These are phyloP conservation scores for Uloborus diversus DNA, from an alignment of 1,140 invertebrate species.

Conservation along the genomic window DNA sequence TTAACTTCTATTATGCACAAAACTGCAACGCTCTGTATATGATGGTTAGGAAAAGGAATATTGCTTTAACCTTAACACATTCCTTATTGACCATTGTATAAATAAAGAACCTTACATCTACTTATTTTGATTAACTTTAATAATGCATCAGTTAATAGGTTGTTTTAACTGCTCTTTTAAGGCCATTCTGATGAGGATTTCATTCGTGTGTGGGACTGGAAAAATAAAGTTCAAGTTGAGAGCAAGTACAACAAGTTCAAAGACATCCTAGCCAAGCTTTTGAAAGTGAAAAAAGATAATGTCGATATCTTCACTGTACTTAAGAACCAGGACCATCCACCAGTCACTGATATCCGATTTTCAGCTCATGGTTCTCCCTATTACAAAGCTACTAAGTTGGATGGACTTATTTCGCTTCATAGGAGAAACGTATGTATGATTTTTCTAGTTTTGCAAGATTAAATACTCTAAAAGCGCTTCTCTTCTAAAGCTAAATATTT, in stretches of 20 bases:
- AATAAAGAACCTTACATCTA: too few relatives aligned
- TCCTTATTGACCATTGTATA: too few relatives aligned
- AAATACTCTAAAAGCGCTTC: too few relatives aligned
- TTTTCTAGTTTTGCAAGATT: neutral
- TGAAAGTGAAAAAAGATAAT: constrained; percentile 85
- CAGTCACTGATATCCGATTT: constrained; percentile 91
- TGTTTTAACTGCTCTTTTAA: constrained; percentile 47
- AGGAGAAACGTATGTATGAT: constrained; percentile 77
- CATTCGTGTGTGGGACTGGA: constrained; percentile 90
- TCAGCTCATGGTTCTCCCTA: constrained; percentile 95
- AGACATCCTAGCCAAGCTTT: constrained; percentile 81
- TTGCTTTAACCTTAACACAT: too few relatives aligned
- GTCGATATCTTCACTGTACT: constrained; percentile 97
- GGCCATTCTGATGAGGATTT: constrained; percentile 96
- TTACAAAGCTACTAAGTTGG: constrained; percentile 91
- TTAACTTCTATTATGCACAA: too few relatives aligned
- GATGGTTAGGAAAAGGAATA: too few relatives aligned
- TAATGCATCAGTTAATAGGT: too few relatives aligned
- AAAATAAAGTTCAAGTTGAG: constrained; percentile 80
- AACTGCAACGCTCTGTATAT: too few relatives aligned
- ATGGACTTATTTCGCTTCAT: constrained; percentile 93
- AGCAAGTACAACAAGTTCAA: constrained; percentile 89
- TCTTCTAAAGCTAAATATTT: too few relatives aligned
- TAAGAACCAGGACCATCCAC: constrained; percentile 82
- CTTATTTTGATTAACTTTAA: too few relatives aligned